Evolutionary conservation across 2,888 invertebrate genomes (phyloP), one percentile per base, ranked within the genome.

Genomic region (Acrocyrtus sp.): DNA sequence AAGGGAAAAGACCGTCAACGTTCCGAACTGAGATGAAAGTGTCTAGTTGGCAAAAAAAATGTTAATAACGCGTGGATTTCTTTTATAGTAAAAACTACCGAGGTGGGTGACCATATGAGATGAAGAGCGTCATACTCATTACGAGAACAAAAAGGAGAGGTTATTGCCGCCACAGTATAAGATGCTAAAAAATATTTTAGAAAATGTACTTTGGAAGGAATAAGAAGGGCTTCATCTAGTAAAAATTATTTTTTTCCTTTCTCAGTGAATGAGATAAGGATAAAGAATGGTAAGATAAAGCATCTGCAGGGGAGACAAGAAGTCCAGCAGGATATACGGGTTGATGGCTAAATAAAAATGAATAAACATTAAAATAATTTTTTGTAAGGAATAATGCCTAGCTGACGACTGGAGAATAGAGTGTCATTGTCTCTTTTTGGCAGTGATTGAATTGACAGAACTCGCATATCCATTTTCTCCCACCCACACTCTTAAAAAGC

Each of bases 401-500:
- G 12, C 12, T 5, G 12, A 34, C 5, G 34, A 34, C 34, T 34
- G 34, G 34, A 34, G 34, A 12, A 34, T 34, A 12, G n/a, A n/a
- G 34, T 34, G 34, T 34, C 34, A 12, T 34, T 34, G 34, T 34
- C 34, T 34, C 34, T 34, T 34, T n/a, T 34, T 34, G 34, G 34
- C 34, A 34, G 34, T 34, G 34, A 34, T 34, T 34, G 34, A 34
- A 34, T 34, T 34, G n/a, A n/a, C n/a, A n/a, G n/a, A n/a, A n/a
- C n/a, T n/a, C n/a, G 5, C 34, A 34, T 34, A 34, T 5, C 34
- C n/a, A n/a, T 19, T 24, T 21, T 50, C 27, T 53, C 26, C 53
- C 53, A 53, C 53, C 53, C 45, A 47, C 47, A 60, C 22, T 24
- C 17, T 8, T 21, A n/a, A 50, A 21, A 21, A 50, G 26, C 26